Conservation (phyloP, 2,797 vertebrate genomes). For the Staurois parvus region DNA sequence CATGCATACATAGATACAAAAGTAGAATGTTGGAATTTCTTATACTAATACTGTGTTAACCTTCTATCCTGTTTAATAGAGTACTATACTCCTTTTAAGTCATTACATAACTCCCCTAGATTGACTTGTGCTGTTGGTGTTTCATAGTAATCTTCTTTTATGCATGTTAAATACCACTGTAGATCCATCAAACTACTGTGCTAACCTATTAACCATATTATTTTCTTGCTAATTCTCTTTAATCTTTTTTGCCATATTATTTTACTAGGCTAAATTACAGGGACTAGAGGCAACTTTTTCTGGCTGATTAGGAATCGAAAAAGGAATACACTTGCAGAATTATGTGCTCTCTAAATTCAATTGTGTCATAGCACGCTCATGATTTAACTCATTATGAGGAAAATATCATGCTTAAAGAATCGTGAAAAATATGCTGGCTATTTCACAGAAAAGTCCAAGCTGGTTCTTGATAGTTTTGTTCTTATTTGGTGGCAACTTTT, state of each 20-base stretch:
- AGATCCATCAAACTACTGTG: neutral
- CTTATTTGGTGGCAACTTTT: too few species aligned
- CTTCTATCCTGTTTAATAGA: neutral
- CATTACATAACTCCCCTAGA: neutral
- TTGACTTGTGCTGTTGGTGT: neutral
- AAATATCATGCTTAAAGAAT: neutral
- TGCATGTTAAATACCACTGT: neutral
- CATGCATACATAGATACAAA: neutral
- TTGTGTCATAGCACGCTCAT: neutral
- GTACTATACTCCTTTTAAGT: neutral
- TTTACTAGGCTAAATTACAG: neutral
- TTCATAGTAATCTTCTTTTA: neutral
- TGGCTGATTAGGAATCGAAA: neutral
- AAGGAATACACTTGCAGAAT: neutral
- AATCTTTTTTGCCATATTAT: constrained; percentile 28
- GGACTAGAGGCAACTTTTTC: neutral
- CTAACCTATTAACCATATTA: constrained; percentile 14
- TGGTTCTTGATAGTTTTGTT: too few species aligned
- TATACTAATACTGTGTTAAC: neutral
- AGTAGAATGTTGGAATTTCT: neutral
- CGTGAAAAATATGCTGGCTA: too few species aligned
- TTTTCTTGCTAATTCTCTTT: neutral
- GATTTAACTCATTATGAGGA: neutral
- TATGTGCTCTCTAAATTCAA: neutral
- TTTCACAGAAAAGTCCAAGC: too few species aligned